Conservation (phyloP, 2,888 invertebrate genomes). For the Timandra comae region DNA sequence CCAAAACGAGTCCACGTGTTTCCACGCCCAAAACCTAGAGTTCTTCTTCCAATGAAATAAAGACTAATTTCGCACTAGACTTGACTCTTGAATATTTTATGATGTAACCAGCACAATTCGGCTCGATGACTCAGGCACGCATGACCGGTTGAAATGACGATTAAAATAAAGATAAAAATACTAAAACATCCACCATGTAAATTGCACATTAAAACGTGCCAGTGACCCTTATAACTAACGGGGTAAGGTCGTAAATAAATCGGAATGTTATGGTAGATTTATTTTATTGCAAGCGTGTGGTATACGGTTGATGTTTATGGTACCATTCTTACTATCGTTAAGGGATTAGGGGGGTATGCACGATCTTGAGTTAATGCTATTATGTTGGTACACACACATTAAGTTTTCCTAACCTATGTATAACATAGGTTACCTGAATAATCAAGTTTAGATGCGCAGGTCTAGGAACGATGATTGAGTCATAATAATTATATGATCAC, state of each 20-base stretch:
- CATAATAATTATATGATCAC: no score
- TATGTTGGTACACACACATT: no score
- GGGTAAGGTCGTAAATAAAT: slow-evolving; percentile 18
- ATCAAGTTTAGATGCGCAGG: no score
- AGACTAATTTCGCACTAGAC: slow-evolving; percentile 5
- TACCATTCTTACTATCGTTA: no score
- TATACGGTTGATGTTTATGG: slow-evolving; percentile 9
- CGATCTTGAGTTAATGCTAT: no score
- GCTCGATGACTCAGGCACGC: slow-evolving; percentile 25
- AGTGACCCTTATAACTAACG: slow-evolving; percentile 16
- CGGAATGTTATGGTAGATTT: slow-evolving; percentile 13
- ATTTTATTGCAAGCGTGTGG: slow-evolving; percentile 21
- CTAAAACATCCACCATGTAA: slow-evolving; percentile 29
- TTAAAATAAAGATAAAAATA: slow-evolving; percentile 36
- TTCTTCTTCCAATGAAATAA: slow-evolving; percentile 7
- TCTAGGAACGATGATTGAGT: no score
- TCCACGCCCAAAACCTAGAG: slow-evolving; percentile 1
- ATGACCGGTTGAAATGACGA: slow-evolving; percentile 33
- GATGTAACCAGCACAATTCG: slow-evolving; percentile 15
- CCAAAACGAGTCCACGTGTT: background rate
- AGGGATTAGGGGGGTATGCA: no score
- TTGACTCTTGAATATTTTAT: slow-evolving; percentile 5
- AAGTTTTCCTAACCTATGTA: no score
- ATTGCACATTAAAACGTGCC: slow-evolving; percentile 16
- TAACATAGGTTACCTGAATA: no score